Evolutionary conservation across 2,113 vertebrate genomes (phyloP).

Genomic region (Tinamus guttatus): DNA sequence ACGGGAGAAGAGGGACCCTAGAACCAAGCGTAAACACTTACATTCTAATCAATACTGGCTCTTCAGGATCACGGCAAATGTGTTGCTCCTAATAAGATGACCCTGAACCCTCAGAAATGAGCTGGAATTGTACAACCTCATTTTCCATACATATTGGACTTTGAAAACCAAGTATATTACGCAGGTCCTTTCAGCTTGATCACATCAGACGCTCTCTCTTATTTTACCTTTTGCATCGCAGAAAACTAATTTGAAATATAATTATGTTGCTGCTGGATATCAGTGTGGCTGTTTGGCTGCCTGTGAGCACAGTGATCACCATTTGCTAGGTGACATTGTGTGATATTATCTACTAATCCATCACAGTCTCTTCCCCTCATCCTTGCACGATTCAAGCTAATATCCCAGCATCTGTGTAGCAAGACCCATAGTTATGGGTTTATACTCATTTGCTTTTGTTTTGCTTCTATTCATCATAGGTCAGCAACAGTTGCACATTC

Average conservation of each 20-base stretch:
- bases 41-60: slow-evolving; percentile 35
- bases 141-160: slow-evolving; percentile 24
- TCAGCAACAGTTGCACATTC: not conserved
- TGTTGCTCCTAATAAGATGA: slow-evolving; percentile 55
- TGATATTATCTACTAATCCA: slow-evolving; percentile 27
- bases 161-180: not conserved
- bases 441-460: not conserved
- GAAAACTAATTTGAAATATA: slow-evolving; percentile 73
- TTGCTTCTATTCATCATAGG: slow-evolving; percentile 13
- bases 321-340: slow-evolving; percentile 50
- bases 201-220: slow-evolving; percentile 39
- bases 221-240: slow-evolving; percentile 49
- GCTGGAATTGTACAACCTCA: slow-evolving; percentile 1
- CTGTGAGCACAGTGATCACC: not conserved
- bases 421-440: not conserved
- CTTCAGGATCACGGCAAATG: slow-evolving; percentile 50
- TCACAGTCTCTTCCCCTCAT: slow-evolving; percentile 6
- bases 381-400: slow-evolving; percentile 35
- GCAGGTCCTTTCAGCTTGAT: slow-evolving; percentile 1
- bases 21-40: not conserved
- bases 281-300: not conserved
- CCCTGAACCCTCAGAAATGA: slow-evolving; percentile 47
- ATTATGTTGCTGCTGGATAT: slow-evolving; percentile 60
- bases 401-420: not conserved
- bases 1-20: slow-evolving; percentile 5